These are phyloP conservation scores for Caenorhabditis brenneri DNA, from an alignment of 1,140 invertebrate species.

Conservation along the genomic window DNA sequence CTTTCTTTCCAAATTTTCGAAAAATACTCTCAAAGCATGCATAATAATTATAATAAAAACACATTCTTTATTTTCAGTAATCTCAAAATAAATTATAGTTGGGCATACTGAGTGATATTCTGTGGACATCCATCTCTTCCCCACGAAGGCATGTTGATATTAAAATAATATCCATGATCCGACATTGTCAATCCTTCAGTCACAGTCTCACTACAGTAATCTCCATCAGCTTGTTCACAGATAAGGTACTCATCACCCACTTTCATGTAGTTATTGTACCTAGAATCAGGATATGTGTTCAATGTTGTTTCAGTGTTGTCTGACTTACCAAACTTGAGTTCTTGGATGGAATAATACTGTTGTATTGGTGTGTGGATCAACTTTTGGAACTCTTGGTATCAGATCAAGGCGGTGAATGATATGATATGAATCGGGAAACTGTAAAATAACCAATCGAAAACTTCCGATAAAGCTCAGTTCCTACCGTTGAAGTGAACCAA, in stretches of 20 bases:
- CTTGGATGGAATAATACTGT: constrained; percentile 40
- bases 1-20: too few relatives aligned
- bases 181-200: not conserved
- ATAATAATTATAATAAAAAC: too few relatives aligned
- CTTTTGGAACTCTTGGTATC: constrained; percentile 9
- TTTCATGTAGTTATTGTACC: constrained; percentile 28
- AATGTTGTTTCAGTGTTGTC: too few relatives aligned
- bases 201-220: constrained; percentile 24
- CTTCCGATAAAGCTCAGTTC: not conserved
- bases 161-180: constrained; percentile 41
- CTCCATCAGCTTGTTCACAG: constrained; percentile 45
- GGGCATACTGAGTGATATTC: not conserved
- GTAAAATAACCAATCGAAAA: not conserved
- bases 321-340: constrained; percentile 44
- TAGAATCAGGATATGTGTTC: not conserved
- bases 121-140: constrained; percentile 8
- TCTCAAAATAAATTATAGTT: not conserved
- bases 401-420: constrained; percentile 22
- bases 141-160: not conserved
- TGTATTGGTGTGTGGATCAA: constrained; percentile 34
- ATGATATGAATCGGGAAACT: constrained; percentile 40
- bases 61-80: too few relatives aligned
- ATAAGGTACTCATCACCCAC: not conserved
- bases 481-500: constrained; percentile 14
- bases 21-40: too few relatives aligned